A percentile compares a stretch with the other conserved stretches of the same genome.
phyloP scores from a whole-genome alignment of 2,888 invertebrate genomes.

The Polydrusus pterygomalis region DNA sequence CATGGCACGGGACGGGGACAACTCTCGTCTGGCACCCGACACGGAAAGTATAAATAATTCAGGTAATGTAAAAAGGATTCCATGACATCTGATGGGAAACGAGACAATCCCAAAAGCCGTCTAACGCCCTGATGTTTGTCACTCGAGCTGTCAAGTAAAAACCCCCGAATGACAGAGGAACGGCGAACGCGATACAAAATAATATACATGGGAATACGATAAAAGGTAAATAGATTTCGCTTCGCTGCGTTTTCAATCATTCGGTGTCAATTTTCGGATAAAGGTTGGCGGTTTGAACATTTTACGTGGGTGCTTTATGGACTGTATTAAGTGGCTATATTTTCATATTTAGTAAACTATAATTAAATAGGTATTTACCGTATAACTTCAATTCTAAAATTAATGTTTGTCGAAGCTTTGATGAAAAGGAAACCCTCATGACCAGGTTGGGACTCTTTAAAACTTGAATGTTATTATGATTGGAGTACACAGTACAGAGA shows the following conservation, averaged over 20 bases:
- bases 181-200: constrained; percentile 45
- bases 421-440: no score
- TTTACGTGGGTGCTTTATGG: constrained; percentile 15
- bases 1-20: constrained; percentile 25
- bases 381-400: no score
- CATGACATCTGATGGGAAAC: constrained; percentile 54
- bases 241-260: constrained; percentile 43
- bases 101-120: constrained; percentile 54
- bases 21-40: constrained; percentile 25
- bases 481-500: no score
- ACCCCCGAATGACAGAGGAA: constrained; percentile 42
- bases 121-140: constrained; percentile 52
- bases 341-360: constrained; percentile 9
- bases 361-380: neutral
- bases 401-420: no score
- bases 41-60: constrained; percentile 53
- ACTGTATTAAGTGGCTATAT: constrained; percentile 5
- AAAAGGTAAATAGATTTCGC: constrained; percentile 55
- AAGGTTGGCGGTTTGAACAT: constrained; percentile 6
- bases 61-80: constrained; percentile 54
- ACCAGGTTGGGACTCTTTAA: no score
- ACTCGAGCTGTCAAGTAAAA: constrained; percentile 50
- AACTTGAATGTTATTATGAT: no score
- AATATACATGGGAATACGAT: constrained; percentile 55
- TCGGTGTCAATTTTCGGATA: constrained; percentile 49